phyloP scores from a whole-genome alignment of 2,113 vertebrate species.

The Triplophysa dalaica region DNA sequence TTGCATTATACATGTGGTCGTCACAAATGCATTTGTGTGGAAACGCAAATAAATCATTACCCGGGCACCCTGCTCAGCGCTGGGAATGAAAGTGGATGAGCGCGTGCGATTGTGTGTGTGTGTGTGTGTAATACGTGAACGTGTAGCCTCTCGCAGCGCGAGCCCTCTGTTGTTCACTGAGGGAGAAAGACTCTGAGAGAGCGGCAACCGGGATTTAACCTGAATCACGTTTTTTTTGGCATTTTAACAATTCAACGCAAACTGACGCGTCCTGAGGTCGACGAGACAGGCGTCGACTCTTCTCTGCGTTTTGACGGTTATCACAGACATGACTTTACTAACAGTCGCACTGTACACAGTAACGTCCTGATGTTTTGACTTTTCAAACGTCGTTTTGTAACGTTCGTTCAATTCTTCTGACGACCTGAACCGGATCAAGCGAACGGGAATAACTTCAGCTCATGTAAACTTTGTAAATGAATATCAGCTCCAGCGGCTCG shows the following conservation, averaged over 20 bases:
- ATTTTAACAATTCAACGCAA: background rate
- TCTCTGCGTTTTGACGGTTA: background rate
- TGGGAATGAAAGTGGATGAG: background rate
- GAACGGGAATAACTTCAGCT: conserved; percentile 41
- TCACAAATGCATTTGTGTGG: conserved; percentile 19
- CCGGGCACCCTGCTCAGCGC: background rate
- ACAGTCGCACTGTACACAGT: conserved; percentile 51
- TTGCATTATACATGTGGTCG: conserved; percentile 14
- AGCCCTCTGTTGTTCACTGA: conserved; percentile 61
- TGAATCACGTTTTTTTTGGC: background rate
- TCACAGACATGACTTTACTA: conserved; percentile 64
- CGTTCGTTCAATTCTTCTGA: background rate
- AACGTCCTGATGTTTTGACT: conserved; percentile 60
- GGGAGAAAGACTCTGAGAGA: background rate
- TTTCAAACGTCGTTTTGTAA: conserved; percentile 29
- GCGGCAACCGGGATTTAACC: background rate
- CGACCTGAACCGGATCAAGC: conserved; percentile 27
- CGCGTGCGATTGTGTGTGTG: conserved; percentile 17
- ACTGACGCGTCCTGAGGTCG: background rate
- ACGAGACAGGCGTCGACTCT: background rate
- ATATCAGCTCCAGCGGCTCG: conserved; percentile 33
- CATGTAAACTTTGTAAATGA: conserved; percentile 58
- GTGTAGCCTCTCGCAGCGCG: conserved; percentile 18
- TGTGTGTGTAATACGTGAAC: conserved; percentile 12
- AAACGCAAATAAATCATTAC: conserved; percentile 20